Evolutionary conservation across 2,888 invertebrate genomes (phyloP).

Genomic region (Apoderus coryli): DNA sequence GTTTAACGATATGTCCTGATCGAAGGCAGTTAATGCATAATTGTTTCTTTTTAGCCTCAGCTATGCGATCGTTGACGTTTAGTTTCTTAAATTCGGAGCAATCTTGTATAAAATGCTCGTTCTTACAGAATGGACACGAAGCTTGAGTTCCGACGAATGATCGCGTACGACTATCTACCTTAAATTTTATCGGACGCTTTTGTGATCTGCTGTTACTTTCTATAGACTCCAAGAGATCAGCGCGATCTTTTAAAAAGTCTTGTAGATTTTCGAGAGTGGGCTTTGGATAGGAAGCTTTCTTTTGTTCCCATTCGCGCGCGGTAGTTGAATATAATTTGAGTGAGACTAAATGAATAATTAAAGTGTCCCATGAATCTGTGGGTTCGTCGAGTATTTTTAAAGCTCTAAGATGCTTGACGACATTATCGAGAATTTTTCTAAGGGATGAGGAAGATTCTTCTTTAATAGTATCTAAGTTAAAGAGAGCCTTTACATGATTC

Average conservation of each 20-base stretch:
- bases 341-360: constrained; percentile 7
- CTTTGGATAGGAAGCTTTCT: neutral
- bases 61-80: constrained; percentile 1
- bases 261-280: constrained; percentile 4
- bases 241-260: constrained; percentile 5
- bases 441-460: constrained; percentile 2
- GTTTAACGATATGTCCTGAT: constrained; percentile 1
- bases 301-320: neutral
- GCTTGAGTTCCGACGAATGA: neutral
- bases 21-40: constrained; percentile 5
- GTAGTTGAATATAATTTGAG: too few relatives aligned
- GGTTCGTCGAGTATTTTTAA: constrained; percentile 6
- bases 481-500: constrained; percentile 8
- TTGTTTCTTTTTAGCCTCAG: constrained; percentile 2
- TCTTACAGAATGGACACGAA: constrained; percentile 2
- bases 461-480: constrained; percentile 3
- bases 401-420: constrained; percentile 6
- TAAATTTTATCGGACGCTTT: neutral
- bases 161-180: too few relatives aligned
- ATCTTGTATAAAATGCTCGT: constrained; percentile 4
- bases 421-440: constrained; percentile 5
- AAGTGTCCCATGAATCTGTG: constrained; percentile 5
- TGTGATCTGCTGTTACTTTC: constrained; percentile 3
- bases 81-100: constrained; percentile 4
- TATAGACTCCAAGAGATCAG: constrained; percentile 7